Conservation (phyloP, 1,140 invertebrate species). For the Oryzaephilus surinamensis region DNA sequence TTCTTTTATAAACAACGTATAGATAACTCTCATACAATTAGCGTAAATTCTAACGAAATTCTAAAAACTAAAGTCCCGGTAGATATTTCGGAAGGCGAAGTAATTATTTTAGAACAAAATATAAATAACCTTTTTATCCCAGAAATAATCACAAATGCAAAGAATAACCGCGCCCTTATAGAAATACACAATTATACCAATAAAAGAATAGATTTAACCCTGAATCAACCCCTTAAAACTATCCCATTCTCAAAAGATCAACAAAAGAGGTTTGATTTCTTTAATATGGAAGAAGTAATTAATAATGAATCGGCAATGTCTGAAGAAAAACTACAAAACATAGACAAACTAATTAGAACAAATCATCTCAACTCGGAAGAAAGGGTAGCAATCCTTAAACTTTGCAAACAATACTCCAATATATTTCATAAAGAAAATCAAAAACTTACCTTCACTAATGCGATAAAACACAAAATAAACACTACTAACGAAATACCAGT, state of each 20-base stretch:
- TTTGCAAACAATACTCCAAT: conserved; percentile 17
- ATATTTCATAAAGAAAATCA: conserved; percentile 17
- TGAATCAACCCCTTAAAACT: neutral
- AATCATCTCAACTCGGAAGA: conserved; percentile 21
- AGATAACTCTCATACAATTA: conserved; percentile 1
- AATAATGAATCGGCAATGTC: too few species aligned
- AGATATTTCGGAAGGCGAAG: conserved; percentile 1
- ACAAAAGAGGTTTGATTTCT: conserved; percentile 2
- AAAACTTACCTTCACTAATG: conserved; percentile 13
- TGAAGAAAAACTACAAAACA: neutral
- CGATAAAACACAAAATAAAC: conserved; percentile 24
- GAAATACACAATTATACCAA: conserved; percentile 4
- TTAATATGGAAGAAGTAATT: neutral
- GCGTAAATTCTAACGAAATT: conserved; percentile 3
- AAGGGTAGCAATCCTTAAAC: conserved; percentile 10
- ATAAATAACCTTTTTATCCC: conserved; percentile 2
- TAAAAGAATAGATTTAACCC: neutral
- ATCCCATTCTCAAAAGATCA: neutral
- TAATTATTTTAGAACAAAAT: conserved; percentile 2
- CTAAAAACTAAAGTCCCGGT: conserved; percentile 1
- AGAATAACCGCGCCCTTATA: neutral
- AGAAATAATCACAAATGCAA: conserved; percentile 1
- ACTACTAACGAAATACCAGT: conserved; percentile 23
- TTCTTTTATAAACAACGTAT: conserved; percentile 9
- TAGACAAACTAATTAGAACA: neutral